phyloP scores from a whole-genome alignment of 2,113 vertebrate species.

The Ursus arctos region DNA sequence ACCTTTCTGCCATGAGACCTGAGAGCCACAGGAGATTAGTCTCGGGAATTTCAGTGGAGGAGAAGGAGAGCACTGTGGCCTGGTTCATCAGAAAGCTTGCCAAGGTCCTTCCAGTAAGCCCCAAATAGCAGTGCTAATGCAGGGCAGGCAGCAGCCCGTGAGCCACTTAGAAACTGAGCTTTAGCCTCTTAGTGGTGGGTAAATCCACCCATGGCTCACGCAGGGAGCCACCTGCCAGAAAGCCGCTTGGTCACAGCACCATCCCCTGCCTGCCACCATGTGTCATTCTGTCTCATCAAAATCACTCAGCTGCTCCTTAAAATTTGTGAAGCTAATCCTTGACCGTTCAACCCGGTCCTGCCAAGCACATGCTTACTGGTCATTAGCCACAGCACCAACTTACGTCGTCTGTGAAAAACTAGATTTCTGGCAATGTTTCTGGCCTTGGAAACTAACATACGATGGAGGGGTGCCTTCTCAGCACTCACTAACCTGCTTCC shows the following conservation, averaged over 20 bases:
- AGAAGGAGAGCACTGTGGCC: background rate
- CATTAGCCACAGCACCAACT: background rate
- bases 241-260: background rate
- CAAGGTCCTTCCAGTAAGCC: conserved; percentile 1
- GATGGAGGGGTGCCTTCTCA: background rate
- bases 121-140: conserved; percentile 44
- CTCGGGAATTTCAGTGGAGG: background rate
- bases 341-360: background rate
- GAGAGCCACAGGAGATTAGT: background rate
- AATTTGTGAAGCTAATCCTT: background rate
- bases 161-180: background rate
- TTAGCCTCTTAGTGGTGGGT: background rate
- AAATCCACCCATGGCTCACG: background rate
- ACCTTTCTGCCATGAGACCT: background rate
- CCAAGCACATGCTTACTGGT: background rate
- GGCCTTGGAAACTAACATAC: background rate
- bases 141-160: background rate
- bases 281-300: background rate
- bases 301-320: background rate
- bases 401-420: background rate
- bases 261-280: background rate
- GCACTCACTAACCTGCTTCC: background rate
- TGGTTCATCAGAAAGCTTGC: background rate
- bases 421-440: background rate
- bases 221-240: background rate